Evolutionary conservation across 2,113 vertebrate species (phyloP).

Genomic region (Monopterus albus): DNA sequence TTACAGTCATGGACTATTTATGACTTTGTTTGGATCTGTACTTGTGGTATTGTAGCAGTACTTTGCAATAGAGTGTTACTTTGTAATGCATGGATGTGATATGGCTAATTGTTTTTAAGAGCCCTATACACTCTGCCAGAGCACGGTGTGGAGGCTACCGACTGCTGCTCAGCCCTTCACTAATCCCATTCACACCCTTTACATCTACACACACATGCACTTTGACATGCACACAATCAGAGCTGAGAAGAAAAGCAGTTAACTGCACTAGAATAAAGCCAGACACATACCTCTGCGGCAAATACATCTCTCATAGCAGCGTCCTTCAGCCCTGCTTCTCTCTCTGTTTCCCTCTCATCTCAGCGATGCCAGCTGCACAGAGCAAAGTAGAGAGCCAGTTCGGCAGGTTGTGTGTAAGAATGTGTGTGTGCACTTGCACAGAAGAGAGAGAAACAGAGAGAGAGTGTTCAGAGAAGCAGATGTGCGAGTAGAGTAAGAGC

Average conservation of each 20-base stretch:
- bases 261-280: slow-evolving; percentile 60
- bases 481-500: slow-evolving; percentile 90
- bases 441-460: slow-evolving; percentile 4
- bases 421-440: slow-evolving; percentile 80
- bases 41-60: slow-evolving; percentile 41
- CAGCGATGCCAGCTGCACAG: slow-evolving; percentile 74
- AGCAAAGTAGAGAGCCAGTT: slow-evolving; percentile 69
- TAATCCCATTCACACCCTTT: slow-evolving; percentile 70
- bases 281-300: slow-evolving; percentile 72
- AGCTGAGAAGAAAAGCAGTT: slow-evolving; percentile 47
- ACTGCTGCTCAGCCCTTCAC: slow-evolving; percentile 54
- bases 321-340: slow-evolving; percentile 49
- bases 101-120: slow-evolving; percentile 76
- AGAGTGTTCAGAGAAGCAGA: slow-evolving; percentile 85
- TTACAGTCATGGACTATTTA: slow-evolving; percentile 30
- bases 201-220: slow-evolving; percentile 32
- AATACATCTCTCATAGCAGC: slow-evolving; percentile 55
- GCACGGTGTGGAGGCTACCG: slow-evolving; percentile 46
- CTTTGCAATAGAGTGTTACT: slow-evolving; percentile 55
- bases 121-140: slow-evolving; percentile 47
- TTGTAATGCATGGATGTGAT: slow-evolving; percentile 57
- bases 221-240: slow-evolving; percentile 62
- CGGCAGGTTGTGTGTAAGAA: slow-evolving; percentile 31
- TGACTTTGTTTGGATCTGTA: slow-evolving; percentile 47
- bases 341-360: slow-evolving; percentile 67